Conservation (phyloP, 2,888 invertebrate species). For the Tanytarsus gracilentus region DNA sequence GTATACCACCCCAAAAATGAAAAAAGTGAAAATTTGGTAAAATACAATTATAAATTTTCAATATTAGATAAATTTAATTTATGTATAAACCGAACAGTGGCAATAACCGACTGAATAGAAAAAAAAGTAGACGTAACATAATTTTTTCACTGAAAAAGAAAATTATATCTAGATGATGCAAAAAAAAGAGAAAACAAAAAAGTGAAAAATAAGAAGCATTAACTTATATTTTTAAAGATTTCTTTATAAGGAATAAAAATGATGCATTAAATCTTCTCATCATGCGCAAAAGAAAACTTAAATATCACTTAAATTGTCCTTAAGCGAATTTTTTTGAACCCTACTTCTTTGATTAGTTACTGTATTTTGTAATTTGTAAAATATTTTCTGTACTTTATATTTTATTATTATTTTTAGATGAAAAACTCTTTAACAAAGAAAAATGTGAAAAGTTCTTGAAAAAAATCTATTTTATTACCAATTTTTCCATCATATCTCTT, state of each 20-base stretch:
- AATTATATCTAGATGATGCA: slow-evolving; percentile 3
- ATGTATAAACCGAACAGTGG: slow-evolving; percentile 29
- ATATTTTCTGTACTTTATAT: too few species aligned
- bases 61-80: slow-evolving; percentile 29
- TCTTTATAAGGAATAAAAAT: not conserved
- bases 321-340: too few species aligned
- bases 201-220: slow-evolving; percentile 22
- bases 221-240: slow-evolving; percentile 12
- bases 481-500: too few species aligned
- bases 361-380: too few species aligned
- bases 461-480: too few species aligned
- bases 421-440: too few species aligned
- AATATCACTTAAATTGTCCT: too few species aligned
- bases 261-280: too few species aligned
- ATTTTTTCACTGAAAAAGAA: slow-evolving; percentile 13
- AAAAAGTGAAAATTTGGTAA: not conserved
- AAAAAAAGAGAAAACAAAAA: not conserved
- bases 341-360: too few species aligned
- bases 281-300: too few species aligned
- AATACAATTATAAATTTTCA: slow-evolving; percentile 1
- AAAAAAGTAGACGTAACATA: slow-evolving; percentile 26
- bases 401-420: too few species aligned
- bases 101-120: slow-evolving; percentile 30
- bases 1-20: not conserved
- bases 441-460: too few species aligned